Evolutionary conservation across 2,888 invertebrate species (phyloP), one percentile per base, ranked within the genome.

Genomic region (Epinotia bilunana): DNA sequence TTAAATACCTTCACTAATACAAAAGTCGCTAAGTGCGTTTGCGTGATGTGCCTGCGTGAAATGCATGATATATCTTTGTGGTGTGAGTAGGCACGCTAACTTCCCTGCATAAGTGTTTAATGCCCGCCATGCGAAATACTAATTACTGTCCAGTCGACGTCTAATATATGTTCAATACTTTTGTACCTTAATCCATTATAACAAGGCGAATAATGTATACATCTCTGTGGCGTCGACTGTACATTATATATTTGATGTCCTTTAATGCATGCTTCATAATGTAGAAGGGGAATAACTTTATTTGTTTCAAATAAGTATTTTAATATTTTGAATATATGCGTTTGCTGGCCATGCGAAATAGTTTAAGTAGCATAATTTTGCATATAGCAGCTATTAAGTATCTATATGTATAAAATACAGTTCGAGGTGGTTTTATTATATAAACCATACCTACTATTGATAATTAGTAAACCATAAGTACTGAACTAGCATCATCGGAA

Each of bases 61-160:
- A 3, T 28, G 23, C 1, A 9, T 39, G 39, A 49, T 49, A 53
- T 53, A 53, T n/a, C 4, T n/a, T 1, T 53, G 5, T 53, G 2
- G 6, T n/a, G 1, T 16, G 49, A 49, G 49, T 49, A 13, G 16
- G 16, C 1, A 16, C 49, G 49, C 53, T 53, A 53, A 53, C 53
- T 53, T 53, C 53, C n/a, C n/a, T n/a, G n/a, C 53, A 49, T 53
- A 53, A 39, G 4, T 53, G 16, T n/a, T n/a, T 53, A n/a, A 55
- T 53, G 65, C 65, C 53, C 33, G 65, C 65, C 65, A 65, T 65
- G 65, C 65, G 65, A 65, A 53, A n/a, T 53, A n/a, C n/a, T 53
- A 53, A 53, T 53, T n/a, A 53, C 7, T 53, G 53, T 53, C 4
- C 39, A 39, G 39, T 9, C 9, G 39, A 39, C 39, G 39, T 39